Percentiles rank a stretch among this genome's conserved stretches.
Evolutionary conservation across 2,888 invertebrate species (phyloP).

Genomic region (Thereva unica): DNA sequence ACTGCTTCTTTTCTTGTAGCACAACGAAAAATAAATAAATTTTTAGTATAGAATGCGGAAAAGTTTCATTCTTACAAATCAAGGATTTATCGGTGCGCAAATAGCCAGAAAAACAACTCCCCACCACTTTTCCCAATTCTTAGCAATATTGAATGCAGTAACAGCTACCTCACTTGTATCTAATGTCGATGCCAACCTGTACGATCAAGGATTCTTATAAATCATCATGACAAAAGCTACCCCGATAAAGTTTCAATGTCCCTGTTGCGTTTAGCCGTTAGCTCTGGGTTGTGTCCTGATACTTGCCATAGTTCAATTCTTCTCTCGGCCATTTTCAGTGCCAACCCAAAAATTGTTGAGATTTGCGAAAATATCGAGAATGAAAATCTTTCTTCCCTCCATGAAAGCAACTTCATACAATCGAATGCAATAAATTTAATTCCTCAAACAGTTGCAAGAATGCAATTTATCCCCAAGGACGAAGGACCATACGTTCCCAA

Average conservation of each 20-base stretch:
- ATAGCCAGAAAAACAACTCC: too few relatives aligned
- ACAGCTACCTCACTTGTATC: not conserved
- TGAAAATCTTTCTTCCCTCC: conserved; percentile 23
- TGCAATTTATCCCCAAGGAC: conserved; percentile 41
- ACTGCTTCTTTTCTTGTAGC: too few relatives aligned
- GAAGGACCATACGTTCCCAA: conserved; percentile 31
- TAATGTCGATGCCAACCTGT: conserved; percentile 30
- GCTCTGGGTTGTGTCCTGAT: conserved; percentile 1
- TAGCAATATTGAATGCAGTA: too few relatives aligned
- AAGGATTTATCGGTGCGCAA: too few relatives aligned
- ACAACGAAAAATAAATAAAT: too few relatives aligned
- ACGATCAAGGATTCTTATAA: conserved; percentile 37
- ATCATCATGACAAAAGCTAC: conserved; percentile 35
- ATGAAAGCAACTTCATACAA: conserved; percentile 32
- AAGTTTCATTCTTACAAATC: too few relatives aligned
- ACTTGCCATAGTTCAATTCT: not conserved
- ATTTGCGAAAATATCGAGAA: conserved; percentile 40
- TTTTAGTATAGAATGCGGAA: too few relatives aligned
- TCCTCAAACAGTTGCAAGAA: conserved; percentile 41
- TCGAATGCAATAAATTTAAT: conserved; percentile 38
- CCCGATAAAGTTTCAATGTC: conserved; percentile 12
- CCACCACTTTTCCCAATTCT: too few relatives aligned
- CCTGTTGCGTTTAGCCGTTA: conserved; percentile 27
- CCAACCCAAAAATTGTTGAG: conserved; percentile 33
- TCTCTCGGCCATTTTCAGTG: conserved; percentile 7